A percentile compares a stretch with the other conserved stretches of the same genome.
These are phyloP conservation scores for Digitonthophagus gazella DNA, from an alignment of 2,888 invertebrate species.

Conservation along the genomic window DNA sequence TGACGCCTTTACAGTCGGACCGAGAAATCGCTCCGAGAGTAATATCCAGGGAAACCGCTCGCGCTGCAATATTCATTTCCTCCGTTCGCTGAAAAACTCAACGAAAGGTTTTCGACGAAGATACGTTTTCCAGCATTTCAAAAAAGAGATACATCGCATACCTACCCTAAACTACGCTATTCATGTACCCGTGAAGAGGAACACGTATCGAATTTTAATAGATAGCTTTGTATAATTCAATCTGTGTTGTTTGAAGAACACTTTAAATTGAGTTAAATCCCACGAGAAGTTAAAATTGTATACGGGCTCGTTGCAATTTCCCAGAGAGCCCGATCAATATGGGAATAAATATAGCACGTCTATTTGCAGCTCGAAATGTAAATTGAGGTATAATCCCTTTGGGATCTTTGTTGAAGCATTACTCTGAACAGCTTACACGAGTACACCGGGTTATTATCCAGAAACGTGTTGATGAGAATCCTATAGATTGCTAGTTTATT, in stretches of 20 bases:
- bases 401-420: not conserved
- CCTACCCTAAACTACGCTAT: not conserved
- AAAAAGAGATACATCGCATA: not conserved
- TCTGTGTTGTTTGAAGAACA: not conserved
- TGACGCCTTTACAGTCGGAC: not conserved
- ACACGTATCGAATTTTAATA: not conserved
- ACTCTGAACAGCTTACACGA: not conserved
- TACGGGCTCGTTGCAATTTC: not conserved
- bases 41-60: not conserved
- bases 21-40: not conserved
- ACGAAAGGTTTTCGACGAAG: not conserved
- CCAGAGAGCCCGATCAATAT: not conserved
- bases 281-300: not conserved
- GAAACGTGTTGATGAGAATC: not conserved
- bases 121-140: not conserved
- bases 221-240: not conserved
- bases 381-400: not conserved
- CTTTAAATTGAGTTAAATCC: too few relatives aligned
- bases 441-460: not conserved
- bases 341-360: not conserved
- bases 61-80: not conserved
- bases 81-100: not conserved
- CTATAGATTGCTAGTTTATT: not conserved
- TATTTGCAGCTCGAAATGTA: not conserved
- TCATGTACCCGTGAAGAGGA: not conserved